These are phyloP conservation scores for Lingula anatina DNA, from an alignment of 2,888 invertebrate genomes.

Conservation along the genomic window DNA sequence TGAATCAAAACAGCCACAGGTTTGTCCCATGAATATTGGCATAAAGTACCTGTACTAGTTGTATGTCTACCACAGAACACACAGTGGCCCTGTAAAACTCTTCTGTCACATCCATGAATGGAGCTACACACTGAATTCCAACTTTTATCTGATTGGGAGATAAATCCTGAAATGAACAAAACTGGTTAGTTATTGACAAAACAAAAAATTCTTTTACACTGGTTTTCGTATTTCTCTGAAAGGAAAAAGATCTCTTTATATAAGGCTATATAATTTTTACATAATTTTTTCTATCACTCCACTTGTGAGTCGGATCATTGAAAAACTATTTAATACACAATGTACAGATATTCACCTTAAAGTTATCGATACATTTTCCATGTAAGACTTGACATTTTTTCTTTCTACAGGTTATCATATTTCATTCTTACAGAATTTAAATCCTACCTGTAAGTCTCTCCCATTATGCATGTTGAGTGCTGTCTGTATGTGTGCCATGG, in stretches of 20 bases:
- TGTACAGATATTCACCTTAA: too few species aligned
- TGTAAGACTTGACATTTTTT: too few species aligned
- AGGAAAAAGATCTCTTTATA: background rate
- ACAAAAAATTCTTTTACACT: too few species aligned
- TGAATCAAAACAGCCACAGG: too few species aligned
- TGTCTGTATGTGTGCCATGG: too few species aligned
- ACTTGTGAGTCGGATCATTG: background rate
- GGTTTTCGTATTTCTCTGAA: constrained; percentile 6
- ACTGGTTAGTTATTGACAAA: too few species aligned
- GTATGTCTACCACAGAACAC: too few species aligned
- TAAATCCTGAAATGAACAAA: background rate
- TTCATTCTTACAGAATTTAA: too few species aligned
- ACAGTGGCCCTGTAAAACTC: constrained; percentile 60
- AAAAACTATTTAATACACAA: background rate
- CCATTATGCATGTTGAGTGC: constrained; percentile 14
- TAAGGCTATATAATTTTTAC: background rate
- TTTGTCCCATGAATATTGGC: too few species aligned
- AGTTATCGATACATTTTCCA: too few species aligned
- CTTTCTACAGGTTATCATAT: too few species aligned
- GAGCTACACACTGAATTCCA: constrained; percentile 27
- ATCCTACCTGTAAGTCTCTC: constrained; percentile 15
- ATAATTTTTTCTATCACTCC: background rate
- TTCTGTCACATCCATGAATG: constrained; percentile 43
- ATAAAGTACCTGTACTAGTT: too few species aligned
- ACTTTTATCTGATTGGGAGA: constrained; percentile 3